Evolutionary conservation across 2,888 invertebrate species (phyloP), one percentile per base, ranked within the genome.

Genomic region (Antitype chi): DNA sequence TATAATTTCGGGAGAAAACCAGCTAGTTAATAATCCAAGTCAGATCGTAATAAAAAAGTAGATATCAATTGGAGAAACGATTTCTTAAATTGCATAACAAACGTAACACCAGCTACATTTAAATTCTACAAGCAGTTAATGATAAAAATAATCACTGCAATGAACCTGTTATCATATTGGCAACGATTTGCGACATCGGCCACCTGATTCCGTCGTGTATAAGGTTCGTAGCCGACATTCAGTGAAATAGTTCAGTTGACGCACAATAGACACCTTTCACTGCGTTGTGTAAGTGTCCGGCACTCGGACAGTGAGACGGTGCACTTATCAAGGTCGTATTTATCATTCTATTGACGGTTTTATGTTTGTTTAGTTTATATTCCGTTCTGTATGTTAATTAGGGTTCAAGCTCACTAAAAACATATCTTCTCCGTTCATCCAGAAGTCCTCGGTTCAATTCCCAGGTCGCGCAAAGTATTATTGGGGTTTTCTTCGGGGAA

Each of bases 191-290:
- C 88, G 76, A 73, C 84, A 88, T 70, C 69, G 47, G 64, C 49
- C 84, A 85, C 85, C 73, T 77, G 80, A 80, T 78, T 73, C 76
- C 55, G 72, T 20, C 2, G 66, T n/a, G 66, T 73, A 72, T 84
- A 87, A 84, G 69, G 82, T 70, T 32, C 77, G 70, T 73, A 81
- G 70, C 73, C 87, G 89, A 86, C 89, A 87, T 90, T 90, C 84
- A 82, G 80, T 84, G 82, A 89, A 89, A 86, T 88, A 89, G 81
- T 84, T 66, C 80, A 77, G 85, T 89, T 93, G 92, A 92, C 92
- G 90, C 92, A 91, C 89, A 93, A 93, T 83, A 77, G 74, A 47
- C 85, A 82, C 94, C 94, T 94, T 94, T 94, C 94, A 94, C 94
- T 91, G 81, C 72, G 84, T 70, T 92, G 90, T 85, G 91, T 85